Conservation (phyloP, 1,140 invertebrate species). For the Pissodes strobi region DNA sequence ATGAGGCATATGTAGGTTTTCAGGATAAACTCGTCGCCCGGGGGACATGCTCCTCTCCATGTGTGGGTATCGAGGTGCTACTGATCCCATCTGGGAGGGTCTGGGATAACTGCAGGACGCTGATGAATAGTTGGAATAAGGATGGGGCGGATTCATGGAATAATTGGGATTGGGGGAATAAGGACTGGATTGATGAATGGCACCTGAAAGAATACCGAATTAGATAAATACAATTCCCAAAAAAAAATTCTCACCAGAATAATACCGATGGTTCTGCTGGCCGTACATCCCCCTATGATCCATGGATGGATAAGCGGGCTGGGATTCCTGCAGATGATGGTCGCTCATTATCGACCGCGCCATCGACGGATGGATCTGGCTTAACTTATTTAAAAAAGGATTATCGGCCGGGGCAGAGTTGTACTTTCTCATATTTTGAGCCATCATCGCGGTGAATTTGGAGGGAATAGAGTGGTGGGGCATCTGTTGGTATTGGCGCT, state of each 20-base stretch:
- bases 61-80: constrained; percentile 20
- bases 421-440: constrained; percentile 40
- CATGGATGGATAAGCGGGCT: constrained; percentile 40
- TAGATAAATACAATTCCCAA: neutral
- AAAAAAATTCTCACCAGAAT: constrained; percentile 21
- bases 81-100: constrained; percentile 34
- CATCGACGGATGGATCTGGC: constrained; percentile 45
- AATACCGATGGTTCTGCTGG: constrained; percentile 43
- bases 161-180: constrained; percentile 27
- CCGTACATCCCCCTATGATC: constrained; percentile 43
- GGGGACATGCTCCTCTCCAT: constrained; percentile 43
- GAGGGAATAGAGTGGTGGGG: constrained; percentile 14
- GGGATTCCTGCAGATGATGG: constrained; percentile 46
- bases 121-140: constrained; percentile 36
- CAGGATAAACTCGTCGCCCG: constrained; percentile 30
- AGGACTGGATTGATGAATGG: constrained; percentile 24
- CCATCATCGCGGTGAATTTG: constrained; percentile 35
- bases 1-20: constrained; percentile 35
- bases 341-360: constrained; percentile 48
- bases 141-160: constrained; percentile 27
- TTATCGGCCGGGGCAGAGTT: constrained; percentile 31
- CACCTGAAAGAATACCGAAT: constrained; percentile 7
- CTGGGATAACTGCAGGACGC: constrained; percentile 39
- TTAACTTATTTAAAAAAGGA: constrained; percentile 45
- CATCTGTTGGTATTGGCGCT: constrained; percentile 24